A percentile compares a stretch with the other conserved stretches of the same genome.
Conservation (phyloP, 2,888 invertebrate genomes). For the Nasonovia ribisnigri region DNA sequence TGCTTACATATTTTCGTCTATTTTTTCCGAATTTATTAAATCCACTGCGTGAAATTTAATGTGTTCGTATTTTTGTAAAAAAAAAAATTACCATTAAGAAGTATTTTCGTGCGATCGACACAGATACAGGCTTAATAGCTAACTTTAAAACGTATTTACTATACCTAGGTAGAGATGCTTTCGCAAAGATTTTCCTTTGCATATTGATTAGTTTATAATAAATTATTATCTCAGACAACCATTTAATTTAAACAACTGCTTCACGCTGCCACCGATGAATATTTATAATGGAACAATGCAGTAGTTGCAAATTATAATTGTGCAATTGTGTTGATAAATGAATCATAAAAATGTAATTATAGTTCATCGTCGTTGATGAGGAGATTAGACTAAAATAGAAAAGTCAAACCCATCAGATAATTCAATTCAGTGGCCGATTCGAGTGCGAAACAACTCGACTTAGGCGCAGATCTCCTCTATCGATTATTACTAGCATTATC, state of each 20-base stretch:
- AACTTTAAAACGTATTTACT: neutral
- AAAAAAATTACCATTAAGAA: neutral
- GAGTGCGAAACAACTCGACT: neutral
- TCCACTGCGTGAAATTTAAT: neutral
- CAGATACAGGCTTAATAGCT: neutral
- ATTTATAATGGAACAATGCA: neutral
- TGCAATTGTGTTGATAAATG: neutral
- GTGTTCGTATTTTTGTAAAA: neutral
- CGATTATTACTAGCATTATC: neutral
- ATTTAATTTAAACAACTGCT: neutral
- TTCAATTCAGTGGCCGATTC: neutral
- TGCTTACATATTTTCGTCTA: neutral
- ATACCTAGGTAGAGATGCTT: no score
- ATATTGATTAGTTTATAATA: neutral
- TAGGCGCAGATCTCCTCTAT: neutral
- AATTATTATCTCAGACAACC: neutral
- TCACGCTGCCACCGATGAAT: neutral
- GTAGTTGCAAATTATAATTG: neutral
- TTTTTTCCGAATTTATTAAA: neutral
- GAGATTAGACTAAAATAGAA: neutral
- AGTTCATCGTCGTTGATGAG: neutral
- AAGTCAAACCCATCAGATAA: neutral
- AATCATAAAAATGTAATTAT: neutral
- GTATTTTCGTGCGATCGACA: neutral
- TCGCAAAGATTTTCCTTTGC: neutral